These are phyloP conservation scores for Lates japonicus DNA, from an alignment of 2,797 vertebrate species.

Conservation along the genomic window DNA sequence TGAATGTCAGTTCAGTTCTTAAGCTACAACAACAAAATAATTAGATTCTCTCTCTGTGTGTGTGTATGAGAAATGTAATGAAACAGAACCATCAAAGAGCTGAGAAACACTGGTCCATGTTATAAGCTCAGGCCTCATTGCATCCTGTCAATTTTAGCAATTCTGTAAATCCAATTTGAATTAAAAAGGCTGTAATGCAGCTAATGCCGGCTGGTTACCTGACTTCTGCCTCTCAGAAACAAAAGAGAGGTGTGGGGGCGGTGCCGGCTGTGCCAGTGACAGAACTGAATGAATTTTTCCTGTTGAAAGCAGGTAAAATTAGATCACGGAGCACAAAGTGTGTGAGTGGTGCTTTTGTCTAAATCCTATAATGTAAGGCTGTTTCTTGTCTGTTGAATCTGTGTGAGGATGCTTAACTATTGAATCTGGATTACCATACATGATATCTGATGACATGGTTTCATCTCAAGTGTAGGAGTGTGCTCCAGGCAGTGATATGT, in stretches of 20 bases:
- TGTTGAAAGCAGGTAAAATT: constrained; percentile 61
- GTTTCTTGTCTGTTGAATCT: constrained; percentile 43
- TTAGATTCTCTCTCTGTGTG: not conserved
- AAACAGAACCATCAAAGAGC: constrained; percentile 16
- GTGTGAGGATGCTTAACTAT: constrained; percentile 55
- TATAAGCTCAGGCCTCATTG: constrained; percentile 32
- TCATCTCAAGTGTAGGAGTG: constrained; percentile 61
- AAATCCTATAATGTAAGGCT: constrained; percentile 39
- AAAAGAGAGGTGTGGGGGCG: constrained; percentile 39
- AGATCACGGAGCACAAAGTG: constrained; percentile 35
- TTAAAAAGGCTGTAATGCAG: constrained; percentile 41
- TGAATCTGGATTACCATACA: constrained; percentile 62
- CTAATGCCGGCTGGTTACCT: constrained; percentile 40
- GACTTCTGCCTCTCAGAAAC: constrained; percentile 54
- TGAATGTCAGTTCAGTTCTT: constrained; percentile 1
- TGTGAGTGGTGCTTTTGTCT: constrained; percentile 41
- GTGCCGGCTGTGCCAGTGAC: constrained; percentile 15
- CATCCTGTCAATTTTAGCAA: constrained; percentile 46
- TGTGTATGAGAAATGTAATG: not conserved
- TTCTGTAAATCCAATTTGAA: constrained; percentile 54
- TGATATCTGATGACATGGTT: constrained; percentile 61
- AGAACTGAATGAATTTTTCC: constrained; percentile 50
- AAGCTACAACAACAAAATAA: constrained; percentile 10
- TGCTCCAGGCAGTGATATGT: constrained; percentile 57
- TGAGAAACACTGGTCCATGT: not conserved